These are phyloP conservation scores for Eupithecia tripunctaria DNA, from an alignment of 2,888 invertebrate species.

Conservation along the genomic window DNA sequence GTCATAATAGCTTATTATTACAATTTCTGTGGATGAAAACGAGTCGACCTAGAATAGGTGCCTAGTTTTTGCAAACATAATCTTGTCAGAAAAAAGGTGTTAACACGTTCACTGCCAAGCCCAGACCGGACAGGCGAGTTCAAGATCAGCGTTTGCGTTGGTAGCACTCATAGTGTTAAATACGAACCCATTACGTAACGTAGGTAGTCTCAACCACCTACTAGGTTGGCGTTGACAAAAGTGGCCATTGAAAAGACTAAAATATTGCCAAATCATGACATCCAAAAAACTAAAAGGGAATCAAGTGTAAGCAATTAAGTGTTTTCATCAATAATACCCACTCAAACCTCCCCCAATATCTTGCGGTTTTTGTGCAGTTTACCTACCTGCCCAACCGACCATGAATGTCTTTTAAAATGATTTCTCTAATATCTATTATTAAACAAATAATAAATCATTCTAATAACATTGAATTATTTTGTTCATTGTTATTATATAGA, in stretches of 20 bases:
- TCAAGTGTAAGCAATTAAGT: conserved; percentile 28
- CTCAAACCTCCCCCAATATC: not conserved
- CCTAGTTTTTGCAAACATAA: not conserved
- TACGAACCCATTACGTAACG: too few species aligned
- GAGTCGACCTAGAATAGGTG: too few species aligned
- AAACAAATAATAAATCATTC: conserved; percentile 37
- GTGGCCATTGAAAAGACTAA: not conserved
- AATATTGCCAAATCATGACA: conserved; percentile 22
- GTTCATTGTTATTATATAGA: conserved; percentile 2
- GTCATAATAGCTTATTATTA: not conserved
- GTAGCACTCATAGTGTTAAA: too few species aligned
- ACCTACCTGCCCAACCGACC: conserved; percentile 35
- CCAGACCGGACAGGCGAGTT: too few species aligned
- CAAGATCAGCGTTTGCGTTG: too few species aligned
- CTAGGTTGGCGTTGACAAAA: too few species aligned
- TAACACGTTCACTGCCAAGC: too few species aligned
- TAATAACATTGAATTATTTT: conserved; percentile 37
- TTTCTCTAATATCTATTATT: conserved; percentile 37
- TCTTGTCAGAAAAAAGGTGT: too few species aligned
- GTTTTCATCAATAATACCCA: conserved; percentile 17
- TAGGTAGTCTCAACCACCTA: too few species aligned
- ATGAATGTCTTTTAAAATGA: conserved; percentile 29
- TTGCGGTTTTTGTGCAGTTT: conserved; percentile 31
- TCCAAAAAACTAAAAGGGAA: conserved; percentile 22
- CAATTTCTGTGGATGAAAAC: too few species aligned